These are phyloP conservation scores for Poecilus cupreus DNA, from an alignment of 2,888 invertebrate genomes.

Conservation along the genomic window DNA sequence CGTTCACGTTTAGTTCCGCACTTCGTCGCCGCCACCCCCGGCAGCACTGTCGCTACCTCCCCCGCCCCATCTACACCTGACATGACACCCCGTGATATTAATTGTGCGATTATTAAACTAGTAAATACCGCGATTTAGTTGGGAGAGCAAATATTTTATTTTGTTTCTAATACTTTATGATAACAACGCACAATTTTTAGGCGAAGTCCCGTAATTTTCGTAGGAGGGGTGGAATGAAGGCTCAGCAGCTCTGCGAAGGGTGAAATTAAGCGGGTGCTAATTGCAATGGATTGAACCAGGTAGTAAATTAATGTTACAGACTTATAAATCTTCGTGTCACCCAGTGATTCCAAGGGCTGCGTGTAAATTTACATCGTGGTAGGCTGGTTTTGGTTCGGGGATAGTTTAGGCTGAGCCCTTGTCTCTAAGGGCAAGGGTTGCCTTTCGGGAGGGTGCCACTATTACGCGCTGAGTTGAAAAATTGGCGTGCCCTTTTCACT, in stretches of 20 bases:
- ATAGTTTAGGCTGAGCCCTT: conserved; percentile 8
- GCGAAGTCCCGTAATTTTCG: no score
- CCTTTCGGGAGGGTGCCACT: background rate
- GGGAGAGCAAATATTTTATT: no score
- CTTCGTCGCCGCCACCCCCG: conserved; percentile 68
- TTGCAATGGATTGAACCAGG: conserved; percentile 49
- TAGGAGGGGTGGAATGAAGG: no score
- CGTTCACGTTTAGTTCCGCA: conserved; percentile 66
- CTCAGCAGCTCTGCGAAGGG: background rate
- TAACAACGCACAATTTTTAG: no score
- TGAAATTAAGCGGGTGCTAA: conserved; percentile 41
- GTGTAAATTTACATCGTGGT: conserved; percentile 1
- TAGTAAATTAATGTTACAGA: conserved; percentile 45
- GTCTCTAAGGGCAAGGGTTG: conserved; percentile 31
- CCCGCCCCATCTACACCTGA: background rate
- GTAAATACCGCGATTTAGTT: no score
- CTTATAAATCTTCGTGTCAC: conserved; percentile 46
- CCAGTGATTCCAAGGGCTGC: conserved; percentile 36
- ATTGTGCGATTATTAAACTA: conserved; percentile 42
- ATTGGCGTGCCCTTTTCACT: background rate
- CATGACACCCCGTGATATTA: background rate
- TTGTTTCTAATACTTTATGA: no score
- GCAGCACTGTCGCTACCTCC: conserved; percentile 3
- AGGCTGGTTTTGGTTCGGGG: background rate
- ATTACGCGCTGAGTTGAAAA: conserved; percentile 26